Percentiles rank a stretch among this genome's conserved stretches.
These are phyloP conservation scores for Bolinopsis microptera DNA, from an alignment of 37 sponge, comb jelly and placozoan species.

Conservation along the genomic window DNA sequence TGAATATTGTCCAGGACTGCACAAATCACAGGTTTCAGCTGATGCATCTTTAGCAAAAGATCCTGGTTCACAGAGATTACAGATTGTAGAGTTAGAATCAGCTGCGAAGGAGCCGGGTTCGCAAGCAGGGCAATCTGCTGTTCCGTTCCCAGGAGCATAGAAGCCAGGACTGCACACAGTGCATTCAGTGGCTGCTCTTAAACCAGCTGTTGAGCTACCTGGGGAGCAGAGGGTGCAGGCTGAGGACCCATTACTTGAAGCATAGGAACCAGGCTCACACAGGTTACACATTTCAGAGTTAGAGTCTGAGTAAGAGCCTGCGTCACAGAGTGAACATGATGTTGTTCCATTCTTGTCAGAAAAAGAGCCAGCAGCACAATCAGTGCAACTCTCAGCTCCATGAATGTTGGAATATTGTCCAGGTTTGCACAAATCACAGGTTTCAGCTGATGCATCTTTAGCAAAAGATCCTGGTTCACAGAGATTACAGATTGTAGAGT, in stretches of 20 bases:
- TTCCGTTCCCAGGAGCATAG: not conserved
- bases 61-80: not conserved
- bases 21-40: not conserved
- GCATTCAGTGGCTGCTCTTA: not conserved
- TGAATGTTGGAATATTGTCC: not conserved
- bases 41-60: not conserved
- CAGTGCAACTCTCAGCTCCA: not conserved
- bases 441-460: not conserved
- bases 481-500: not conserved
- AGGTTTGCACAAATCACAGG: not conserved
- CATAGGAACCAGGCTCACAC: not conserved
- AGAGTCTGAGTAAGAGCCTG: not conserved
- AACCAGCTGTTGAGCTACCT: not conserved
- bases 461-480: not conserved
- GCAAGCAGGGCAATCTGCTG: not conserved
- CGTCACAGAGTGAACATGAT: not conserved
- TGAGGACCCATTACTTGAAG: not conserved
- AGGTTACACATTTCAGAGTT: constrained; percentile 14
- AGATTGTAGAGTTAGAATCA: not conserved
- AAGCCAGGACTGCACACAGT: not conserved
- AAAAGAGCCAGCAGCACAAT: not conserved
- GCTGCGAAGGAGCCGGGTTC: not conserved
- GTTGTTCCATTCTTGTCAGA: constrained; percentile 11
- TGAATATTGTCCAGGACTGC: not conserved
- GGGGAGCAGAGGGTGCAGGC: not conserved